Evolutionary conservation across 2,113 vertebrate genomes (phyloP).

Genomic region (Nanger granti): DNA sequence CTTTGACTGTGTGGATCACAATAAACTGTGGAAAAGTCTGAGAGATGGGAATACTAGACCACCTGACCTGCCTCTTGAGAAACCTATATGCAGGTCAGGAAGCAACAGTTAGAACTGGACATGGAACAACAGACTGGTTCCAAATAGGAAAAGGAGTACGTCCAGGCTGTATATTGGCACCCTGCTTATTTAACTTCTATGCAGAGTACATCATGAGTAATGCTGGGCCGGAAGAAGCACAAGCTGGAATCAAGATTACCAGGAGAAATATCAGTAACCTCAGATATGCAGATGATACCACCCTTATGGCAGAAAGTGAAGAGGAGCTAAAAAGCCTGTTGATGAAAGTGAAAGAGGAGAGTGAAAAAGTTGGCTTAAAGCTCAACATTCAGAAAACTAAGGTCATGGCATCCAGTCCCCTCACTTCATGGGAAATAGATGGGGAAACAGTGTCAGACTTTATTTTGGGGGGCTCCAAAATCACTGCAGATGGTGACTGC

Average conservation of each 20-base stretch:
- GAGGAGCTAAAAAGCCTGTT: not conserved
- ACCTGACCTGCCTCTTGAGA: too few species aligned
- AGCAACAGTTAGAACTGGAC: not conserved
- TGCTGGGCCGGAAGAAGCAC: accelerated
- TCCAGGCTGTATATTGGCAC: not conserved
- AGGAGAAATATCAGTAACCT: not conserved
- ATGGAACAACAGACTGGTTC: not conserved
- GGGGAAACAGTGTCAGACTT: not conserved
- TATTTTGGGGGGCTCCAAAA: not conserved
- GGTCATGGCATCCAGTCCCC: not conserved
- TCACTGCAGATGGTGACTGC: not conserved
- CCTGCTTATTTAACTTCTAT: not conserved
- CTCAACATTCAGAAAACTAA: not conserved
- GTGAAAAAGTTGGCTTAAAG: not conserved
- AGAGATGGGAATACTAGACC: too few species aligned
- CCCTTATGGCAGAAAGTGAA: not conserved
- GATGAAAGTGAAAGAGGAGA: not conserved
- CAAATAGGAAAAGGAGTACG: accelerated
- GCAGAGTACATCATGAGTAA: not conserved
- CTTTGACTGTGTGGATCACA: too few species aligned
- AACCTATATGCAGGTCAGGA: too few species aligned
- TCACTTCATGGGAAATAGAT: not conserved
- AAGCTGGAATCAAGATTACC: not conserved
- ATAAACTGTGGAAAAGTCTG: too few species aligned
- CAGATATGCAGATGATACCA: not conserved